These are phyloP conservation scores for Eidolon helvum DNA, from an alignment of 2,113 vertebrate genomes.

Conservation along the genomic window DNA sequence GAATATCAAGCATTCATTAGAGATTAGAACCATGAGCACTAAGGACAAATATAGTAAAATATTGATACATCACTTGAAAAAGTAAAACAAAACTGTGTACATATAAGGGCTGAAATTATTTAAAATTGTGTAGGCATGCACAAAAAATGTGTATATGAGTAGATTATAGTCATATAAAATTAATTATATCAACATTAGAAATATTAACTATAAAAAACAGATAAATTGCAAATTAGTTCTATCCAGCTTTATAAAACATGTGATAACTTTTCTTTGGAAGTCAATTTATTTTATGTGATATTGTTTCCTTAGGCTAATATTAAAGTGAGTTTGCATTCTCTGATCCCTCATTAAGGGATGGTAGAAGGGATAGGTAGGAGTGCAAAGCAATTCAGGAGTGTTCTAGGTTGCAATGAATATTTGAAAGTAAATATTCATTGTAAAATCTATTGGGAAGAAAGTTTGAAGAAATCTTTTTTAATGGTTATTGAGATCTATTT, in stretches of 20 bases:
- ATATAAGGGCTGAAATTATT: not conserved
- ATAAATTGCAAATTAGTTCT: not conserved
- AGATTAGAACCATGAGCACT: slow-evolving; percentile 1
- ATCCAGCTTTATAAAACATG: not conserved
- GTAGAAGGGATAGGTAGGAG: not conserved
- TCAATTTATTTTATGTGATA: slow-evolving; percentile 14
- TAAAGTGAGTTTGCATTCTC: not conserved
- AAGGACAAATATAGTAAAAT: not conserved
- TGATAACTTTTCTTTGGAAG: not conserved
- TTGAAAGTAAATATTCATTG: slow-evolving; percentile 1
- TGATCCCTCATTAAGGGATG: not conserved
- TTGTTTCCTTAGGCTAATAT: not conserved
- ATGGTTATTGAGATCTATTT: slow-evolving; percentile 28
- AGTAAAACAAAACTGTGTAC: not conserved
- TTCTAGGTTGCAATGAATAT: not conserved
- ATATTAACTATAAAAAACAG: not conserved
- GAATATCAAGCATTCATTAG: not conserved
- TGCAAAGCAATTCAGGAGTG: not conserved
- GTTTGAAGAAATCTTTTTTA: not conserved
- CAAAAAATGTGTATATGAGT: not conserved
- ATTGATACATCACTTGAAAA: not conserved
- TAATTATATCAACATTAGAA: slow-evolving; percentile 13
- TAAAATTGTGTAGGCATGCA: not conserved
- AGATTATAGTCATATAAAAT: not conserved
- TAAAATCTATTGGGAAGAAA: not conserved